A percentile compares a stretch with the other conserved stretches of the same genome.
Conservation (phyloP, 1,140 invertebrate genomes). For the Orchestia grillus region DNA sequence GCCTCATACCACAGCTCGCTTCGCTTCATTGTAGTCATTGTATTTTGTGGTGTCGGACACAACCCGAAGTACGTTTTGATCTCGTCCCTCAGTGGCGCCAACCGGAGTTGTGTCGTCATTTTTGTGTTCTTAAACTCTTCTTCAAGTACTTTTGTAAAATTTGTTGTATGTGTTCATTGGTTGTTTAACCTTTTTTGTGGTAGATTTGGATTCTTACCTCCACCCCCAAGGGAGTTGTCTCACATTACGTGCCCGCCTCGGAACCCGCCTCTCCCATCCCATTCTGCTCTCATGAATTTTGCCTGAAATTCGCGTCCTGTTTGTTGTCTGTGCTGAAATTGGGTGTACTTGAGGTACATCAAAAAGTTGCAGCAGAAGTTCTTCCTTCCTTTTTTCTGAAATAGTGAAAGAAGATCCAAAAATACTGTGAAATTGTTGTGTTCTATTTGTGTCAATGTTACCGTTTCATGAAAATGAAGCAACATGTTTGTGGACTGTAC, state of each 20-base stretch:
- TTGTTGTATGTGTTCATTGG: neutral
- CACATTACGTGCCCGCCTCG: neutral
- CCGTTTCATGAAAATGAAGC: too few species aligned
- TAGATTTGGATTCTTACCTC: neutral
- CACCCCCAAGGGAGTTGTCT: neutral
- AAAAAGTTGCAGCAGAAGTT: too few species aligned
- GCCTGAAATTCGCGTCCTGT: too few species aligned
- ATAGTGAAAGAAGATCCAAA: too few species aligned
- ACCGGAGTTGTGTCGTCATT: neutral
- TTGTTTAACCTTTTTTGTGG: neutral
- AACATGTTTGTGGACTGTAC: neutral
- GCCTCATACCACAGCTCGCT: too few species aligned
- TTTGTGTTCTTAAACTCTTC: neutral
- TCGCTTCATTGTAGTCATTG: neutral
- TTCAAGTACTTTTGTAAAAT: neutral
- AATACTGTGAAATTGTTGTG: too few species aligned
- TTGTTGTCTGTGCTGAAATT: neutral
- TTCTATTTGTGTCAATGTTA: too few species aligned
- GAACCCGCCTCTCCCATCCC: too few species aligned
- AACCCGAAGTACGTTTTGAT: neutral
- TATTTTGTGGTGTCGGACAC: neutral
- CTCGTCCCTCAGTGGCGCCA: neutral
- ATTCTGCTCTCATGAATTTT: too few species aligned
- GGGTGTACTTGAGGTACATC: neutral
- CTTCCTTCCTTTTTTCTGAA: too few species aligned